Evolutionary conservation across 2,888 invertebrate genomes (phyloP).

Genomic region (Drosophila nr. perissopoda): DNA sequence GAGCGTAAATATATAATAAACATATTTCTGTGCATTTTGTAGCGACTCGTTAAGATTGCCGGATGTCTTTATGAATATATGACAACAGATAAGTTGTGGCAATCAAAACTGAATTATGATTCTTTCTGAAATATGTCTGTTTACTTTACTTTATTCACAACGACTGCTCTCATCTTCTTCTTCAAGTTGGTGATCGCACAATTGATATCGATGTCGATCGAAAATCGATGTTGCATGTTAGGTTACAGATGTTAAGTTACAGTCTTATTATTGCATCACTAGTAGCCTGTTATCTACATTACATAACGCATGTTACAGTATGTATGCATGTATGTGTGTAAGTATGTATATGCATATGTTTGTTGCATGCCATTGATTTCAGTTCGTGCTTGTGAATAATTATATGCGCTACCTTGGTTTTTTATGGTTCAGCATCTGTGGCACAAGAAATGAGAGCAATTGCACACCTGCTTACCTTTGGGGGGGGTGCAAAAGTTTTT

Average conservation of each 20-base stretch:
- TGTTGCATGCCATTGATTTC: neutral
- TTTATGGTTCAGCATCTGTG: neutral
- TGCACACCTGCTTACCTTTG: neutral
- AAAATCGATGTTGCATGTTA: too few relatives aligned
- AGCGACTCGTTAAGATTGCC: neutral
- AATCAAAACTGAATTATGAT: too few relatives aligned
- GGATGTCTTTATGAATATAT: fast-evolving
- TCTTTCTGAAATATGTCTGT: too few relatives aligned
- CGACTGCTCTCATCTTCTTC: too few relatives aligned
- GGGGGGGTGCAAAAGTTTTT: neutral
- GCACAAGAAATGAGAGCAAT: neutral
- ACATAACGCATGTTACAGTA: neutral
- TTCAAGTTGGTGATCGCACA: too few relatives aligned
- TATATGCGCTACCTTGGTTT: neutral
- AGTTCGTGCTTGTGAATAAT: neutral
- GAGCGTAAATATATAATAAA: neutral
- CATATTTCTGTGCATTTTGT: neutral
- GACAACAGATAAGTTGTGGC: too few relatives aligned
- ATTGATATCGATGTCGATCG: too few relatives aligned
- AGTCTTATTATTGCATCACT: too few relatives aligned
- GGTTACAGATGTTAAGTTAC: too few relatives aligned
- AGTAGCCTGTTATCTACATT: too few relatives aligned
- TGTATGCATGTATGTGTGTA: neutral
- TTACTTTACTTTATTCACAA: too few relatives aligned
- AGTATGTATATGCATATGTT: neutral